phyloP scores from a whole-genome alignment of 2,888 invertebrate species.

The Cheilosia scutellata region DNA sequence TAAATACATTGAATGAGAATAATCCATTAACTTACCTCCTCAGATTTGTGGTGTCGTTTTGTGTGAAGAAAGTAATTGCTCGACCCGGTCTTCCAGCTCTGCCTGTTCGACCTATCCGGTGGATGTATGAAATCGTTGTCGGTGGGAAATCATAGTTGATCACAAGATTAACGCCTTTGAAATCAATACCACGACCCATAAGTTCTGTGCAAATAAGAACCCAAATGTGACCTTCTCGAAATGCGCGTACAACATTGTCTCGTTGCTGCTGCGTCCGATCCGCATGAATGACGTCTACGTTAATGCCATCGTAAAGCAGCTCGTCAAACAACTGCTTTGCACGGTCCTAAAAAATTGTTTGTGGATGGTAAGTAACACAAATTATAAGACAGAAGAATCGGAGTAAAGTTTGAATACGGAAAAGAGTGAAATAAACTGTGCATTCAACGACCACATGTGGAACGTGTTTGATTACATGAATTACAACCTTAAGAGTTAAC shows the following conservation, averaged over 20 bases:
- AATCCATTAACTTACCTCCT: slow-evolving; percentile 87
- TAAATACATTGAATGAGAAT: not conserved
- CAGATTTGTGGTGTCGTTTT: slow-evolving; percentile 93
- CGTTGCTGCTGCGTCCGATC: slow-evolving; percentile 95
- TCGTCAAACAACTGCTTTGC: slow-evolving; percentile 96
- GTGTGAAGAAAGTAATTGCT: slow-evolving; percentile 97
- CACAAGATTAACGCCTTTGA: slow-evolving; percentile 97
- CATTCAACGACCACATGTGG: no score
- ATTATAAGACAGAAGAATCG: not conserved
- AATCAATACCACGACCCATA: slow-evolving; percentile 98
- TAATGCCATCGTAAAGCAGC: slow-evolving; percentile 95
- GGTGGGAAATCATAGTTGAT: slow-evolving; percentile 99
- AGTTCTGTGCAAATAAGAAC: slow-evolving; percentile 98
- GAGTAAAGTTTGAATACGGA: no score
- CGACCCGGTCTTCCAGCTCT: slow-evolving; percentile 95
- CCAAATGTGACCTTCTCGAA: slow-evolving; percentile 97
- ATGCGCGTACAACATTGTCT: slow-evolving; percentile 95
- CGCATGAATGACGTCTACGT: slow-evolving; percentile 96
- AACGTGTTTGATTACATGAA: no score
- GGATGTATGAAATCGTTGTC: slow-evolving; percentile 94
- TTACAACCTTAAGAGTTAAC: no score
- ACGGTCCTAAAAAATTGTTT: slow-evolving; percentile 88
- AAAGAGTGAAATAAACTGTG: no score
- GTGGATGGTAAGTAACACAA: not conserved
- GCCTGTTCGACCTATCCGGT: slow-evolving; percentile 95